Base-by-base conservation (phyloP, 2,888 invertebrate species). In the Prenolepis imparis region DNA sequence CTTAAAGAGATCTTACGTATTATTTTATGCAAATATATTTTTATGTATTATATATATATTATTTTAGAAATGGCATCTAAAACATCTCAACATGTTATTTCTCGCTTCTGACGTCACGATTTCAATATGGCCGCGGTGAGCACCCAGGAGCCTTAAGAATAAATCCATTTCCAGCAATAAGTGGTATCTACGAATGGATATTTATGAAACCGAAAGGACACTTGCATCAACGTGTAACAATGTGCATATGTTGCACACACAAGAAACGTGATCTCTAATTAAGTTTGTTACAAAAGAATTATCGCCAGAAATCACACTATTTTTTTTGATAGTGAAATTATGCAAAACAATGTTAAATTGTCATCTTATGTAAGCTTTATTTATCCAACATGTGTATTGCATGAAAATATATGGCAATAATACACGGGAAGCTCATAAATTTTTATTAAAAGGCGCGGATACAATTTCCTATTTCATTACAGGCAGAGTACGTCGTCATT, bases 401-500 rank as follows among this genome's bases (percentile, higher is more conserved):
- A 52, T 70, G 61, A 18, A 39, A 73, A 73, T 39, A 18, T 28
- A 18, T 12, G 28, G 6, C 24, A 18, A 32, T 48, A 61, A 44
- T 12, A 8, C 24, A 15, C 1, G 18, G 21, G 39, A 21, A 48
- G 11, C 59, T 24, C 61, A 18, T 74, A 39, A 48, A 48, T 36
- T 83, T 59, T 64, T 55, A 59, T 66, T 21, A 48, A 67, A 74
- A 63, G 28, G 32, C 39, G 41, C 11, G 18, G 41, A 11, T 18
- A 68, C 44, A 32, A 72, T 57, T 78, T 74, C 41, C 36, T 64
- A 36, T 18, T 57, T 55, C n/a, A 85, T 86, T 81, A 70, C 36
- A 44, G 66, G 70, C 66, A 59, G 41, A 63, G 52, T 44, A 32
- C n/a, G 18, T 44, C 21, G 57, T 48, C 32, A 15, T 57, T 11